Evolutionary conservation across 2,888 invertebrate species (phyloP).

Genomic region (Syritta pipiens): DNA sequence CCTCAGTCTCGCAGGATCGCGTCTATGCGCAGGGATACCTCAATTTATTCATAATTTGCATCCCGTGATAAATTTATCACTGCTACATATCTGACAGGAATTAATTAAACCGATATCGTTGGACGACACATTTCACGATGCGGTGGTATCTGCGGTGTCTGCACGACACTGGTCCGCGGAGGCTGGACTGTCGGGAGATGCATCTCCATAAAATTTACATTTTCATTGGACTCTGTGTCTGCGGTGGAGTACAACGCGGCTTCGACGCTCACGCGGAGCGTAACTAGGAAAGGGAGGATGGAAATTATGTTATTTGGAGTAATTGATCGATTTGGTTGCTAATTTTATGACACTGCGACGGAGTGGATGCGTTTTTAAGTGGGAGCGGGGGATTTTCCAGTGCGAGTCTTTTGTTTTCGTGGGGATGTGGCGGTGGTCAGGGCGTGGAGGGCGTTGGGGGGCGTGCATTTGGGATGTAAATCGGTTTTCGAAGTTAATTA

Average conservation of each 20-base stretch:
- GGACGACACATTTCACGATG: constrained; percentile 68
- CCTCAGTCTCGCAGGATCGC: no score
- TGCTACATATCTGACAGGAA: constrained; percentile 70
- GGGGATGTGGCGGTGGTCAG: no score
- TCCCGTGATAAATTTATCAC: constrained; percentile 71
- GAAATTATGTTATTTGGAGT: constrained; percentile 71
- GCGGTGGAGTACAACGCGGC: no score
- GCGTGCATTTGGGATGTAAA: no score
- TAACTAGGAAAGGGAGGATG: constrained; percentile 41
- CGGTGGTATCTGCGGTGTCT: constrained; percentile 41
- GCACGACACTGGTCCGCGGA: constrained; percentile 48
- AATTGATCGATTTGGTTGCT: constrained; percentile 72
- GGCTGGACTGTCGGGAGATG: constrained; percentile 21
- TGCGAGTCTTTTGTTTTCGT: background rate
- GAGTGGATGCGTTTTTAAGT: constrained; percentile 32
- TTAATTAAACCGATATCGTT: constrained; percentile 71
- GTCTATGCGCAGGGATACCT: no score
- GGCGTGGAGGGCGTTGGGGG: no score
- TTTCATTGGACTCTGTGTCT: constrained; percentile 60
- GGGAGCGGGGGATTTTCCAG: background rate
- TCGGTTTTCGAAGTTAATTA: no score
- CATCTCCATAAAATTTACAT: constrained; percentile 69
- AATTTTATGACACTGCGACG: constrained; percentile 66
- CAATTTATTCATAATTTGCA: constrained; percentile 71
- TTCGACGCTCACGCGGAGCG: no score